Evolutionary conservation across 2,888 invertebrate genomes (phyloP).

Genomic region (Heliconius cydno): DNA sequence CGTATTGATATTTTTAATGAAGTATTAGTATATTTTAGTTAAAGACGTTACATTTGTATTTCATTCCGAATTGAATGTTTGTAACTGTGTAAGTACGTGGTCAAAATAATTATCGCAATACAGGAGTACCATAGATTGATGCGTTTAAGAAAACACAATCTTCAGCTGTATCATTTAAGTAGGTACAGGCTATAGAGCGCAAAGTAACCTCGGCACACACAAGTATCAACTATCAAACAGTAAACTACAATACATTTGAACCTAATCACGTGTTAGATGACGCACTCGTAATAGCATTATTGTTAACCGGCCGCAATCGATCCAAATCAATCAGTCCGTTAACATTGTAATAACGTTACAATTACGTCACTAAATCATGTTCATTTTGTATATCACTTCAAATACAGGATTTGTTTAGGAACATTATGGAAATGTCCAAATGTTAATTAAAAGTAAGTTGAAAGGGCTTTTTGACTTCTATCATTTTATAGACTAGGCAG

Average conservation of each 20-base stretch:
- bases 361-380: constrained; percentile 7
- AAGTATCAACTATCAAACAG: not conserved
- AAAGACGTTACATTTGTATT: no score
- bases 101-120: no score
- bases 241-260: not conserved
- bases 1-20: no score
- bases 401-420: not conserved
- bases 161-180: not conserved
- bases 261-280: constrained; percentile 1
- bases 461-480: not conserved
- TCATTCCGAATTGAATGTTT: no score
- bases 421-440: not conserved
- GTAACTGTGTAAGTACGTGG: no score
- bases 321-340: constrained; percentile 3
- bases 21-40: no score
- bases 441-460: not conserved
- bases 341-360: constrained; percentile 11
- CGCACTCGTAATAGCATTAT: constrained; percentile 10
- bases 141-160: no score
- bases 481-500: not conserved
- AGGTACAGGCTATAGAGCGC: not conserved
- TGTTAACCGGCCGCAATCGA: constrained; percentile 15
- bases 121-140: no score
- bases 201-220: not conserved
- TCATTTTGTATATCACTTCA: not conserved